Base-by-base conservation (phyloP, 2,113 vertebrate genomes). In the Tragelaphus strepsiceros region DNA sequence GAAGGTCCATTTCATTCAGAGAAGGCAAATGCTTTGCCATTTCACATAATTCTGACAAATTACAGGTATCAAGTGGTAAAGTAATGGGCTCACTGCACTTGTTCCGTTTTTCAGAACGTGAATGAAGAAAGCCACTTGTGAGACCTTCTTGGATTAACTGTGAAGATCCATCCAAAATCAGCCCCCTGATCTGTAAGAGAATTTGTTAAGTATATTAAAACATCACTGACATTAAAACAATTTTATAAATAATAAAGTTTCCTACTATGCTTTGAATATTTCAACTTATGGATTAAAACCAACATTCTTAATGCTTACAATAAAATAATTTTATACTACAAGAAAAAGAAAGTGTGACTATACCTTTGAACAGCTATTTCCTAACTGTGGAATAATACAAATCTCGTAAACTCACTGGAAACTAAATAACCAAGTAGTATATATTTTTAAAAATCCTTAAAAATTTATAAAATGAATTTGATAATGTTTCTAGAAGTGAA, bases 1-100 rank as follows among this genome's bases (percentile, higher is more conserved):
- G 96, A 91, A 94, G 97, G 88, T 98, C 98, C 43, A 61, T 96
- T 7, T 98, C 98, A 59, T 97, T 98, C 88, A 97, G 87, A 62
- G 98, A 88, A 96, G 99, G 98, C 81, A 99, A 98, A 84, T 98
- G 98, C 97, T 99, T 99, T 77, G 99, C 99, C 99, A 99, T 99
- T 95, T 99, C 99, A 98, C 99, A 99, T 15, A 99, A 98, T 77
- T 99, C 99, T 24, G 99, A 98, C 54, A 99, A 98, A 24, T 87
- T 98, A 97, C 99, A 99, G 14, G 98, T 98, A 32, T 96, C 62
- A 13, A 1, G 56, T 2, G 98, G 98, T 82, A 98, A 92, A 93
- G 97, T 71, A 64, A 98, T 46, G 3, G 11, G 91, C 35, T 91
- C 89, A 58, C 61, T 61, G 17, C 83, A 84, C 35, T 85, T 3